A percentile compares a stretch with the other conserved stretches of the same genome.
These are phyloP conservation scores for Heliconius eleuchia DNA, from an alignment of 1,140 invertebrate species.

Conservation along the genomic window DNA sequence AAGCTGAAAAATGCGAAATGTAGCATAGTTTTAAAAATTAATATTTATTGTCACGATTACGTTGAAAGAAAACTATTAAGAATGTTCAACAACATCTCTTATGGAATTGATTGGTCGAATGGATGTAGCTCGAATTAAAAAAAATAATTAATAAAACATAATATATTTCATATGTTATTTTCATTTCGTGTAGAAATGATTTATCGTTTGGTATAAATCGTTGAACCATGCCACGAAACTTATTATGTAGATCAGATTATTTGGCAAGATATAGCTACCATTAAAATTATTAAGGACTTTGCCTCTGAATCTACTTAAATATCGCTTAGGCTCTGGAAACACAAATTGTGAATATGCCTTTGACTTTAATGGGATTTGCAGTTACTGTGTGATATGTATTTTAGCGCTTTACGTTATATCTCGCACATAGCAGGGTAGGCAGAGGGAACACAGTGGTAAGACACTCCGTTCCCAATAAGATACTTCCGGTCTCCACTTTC, in stretches of 20 bases:
- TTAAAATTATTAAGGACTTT: slow-evolving; percentile 31
- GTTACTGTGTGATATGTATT: background rate
- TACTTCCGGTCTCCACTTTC: too few relatives aligned
- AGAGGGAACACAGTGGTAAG: too few relatives aligned
- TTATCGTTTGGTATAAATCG: slow-evolving; percentile 52
- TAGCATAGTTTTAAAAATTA: too few relatives aligned
- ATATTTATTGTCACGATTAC: too few relatives aligned
- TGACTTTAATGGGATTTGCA: background rate
- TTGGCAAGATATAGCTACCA: slow-evolving; percentile 24
- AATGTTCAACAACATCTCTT: too few relatives aligned
- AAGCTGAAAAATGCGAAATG: too few relatives aligned
- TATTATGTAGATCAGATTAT: slow-evolving; percentile 38
- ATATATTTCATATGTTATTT: slow-evolving; percentile 49
- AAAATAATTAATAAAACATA: too few relatives aligned
- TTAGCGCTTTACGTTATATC: too few relatives aligned
- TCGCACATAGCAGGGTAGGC: too few relatives aligned
- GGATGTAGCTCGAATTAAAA: too few relatives aligned
- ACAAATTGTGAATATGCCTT: background rate
- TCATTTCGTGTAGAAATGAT: slow-evolving; percentile 52
- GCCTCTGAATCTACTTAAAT: slow-evolving; percentile 14
- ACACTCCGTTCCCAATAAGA: too few relatives aligned
- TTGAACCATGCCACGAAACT: slow-evolving; percentile 42
- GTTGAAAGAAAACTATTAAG: too few relatives aligned
- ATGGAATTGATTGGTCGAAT: background rate
- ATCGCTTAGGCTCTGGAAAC: background rate